Conservation (phyloP, 2,113 vertebrate species). For the Riparia riparia region DNA sequence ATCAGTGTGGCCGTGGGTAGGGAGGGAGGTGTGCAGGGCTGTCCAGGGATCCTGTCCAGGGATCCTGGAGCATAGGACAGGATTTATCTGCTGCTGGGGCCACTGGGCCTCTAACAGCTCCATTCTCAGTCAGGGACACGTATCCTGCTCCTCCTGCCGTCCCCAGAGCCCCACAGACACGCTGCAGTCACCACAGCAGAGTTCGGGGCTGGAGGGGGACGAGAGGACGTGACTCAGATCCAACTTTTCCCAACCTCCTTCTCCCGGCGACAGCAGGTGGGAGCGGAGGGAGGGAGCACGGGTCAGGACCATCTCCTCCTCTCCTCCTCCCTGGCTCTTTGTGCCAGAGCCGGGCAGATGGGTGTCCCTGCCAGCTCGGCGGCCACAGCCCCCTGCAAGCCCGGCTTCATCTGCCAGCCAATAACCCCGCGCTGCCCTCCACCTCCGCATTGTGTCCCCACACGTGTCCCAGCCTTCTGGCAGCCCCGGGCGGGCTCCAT, state of each 20-base stretch:
- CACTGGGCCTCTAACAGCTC: background rate
- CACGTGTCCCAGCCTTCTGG: constrained; percentile 66
- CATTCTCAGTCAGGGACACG: rapidly evolving
- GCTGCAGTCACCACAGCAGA: rapidly evolving
- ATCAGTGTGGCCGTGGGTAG: background rate
- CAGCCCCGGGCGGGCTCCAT: background rate
- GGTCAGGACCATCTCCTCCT: background rate
- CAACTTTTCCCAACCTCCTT: background rate
- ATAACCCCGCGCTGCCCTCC: background rate
- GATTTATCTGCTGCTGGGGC: background rate
- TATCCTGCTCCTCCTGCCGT: background rate
- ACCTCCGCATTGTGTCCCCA: constrained; percentile 46
- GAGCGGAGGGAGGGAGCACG: background rate
- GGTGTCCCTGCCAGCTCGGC: constrained; percentile 33
- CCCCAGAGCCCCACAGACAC: background rate
- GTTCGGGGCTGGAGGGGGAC: background rate
- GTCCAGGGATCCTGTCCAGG: background rate
- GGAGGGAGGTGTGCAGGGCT: background rate
- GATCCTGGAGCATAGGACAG: background rate
- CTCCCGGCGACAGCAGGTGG: background rate
- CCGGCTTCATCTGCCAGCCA: constrained; percentile 56
- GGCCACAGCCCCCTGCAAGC: background rate
- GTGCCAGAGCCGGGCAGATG: constrained; percentile 70
- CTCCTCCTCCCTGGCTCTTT: background rate
- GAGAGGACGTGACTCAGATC: background rate